Evolutionary conservation across 2,113 vertebrate genomes (phyloP).

Genomic region (Mustelus asterias): DNA sequence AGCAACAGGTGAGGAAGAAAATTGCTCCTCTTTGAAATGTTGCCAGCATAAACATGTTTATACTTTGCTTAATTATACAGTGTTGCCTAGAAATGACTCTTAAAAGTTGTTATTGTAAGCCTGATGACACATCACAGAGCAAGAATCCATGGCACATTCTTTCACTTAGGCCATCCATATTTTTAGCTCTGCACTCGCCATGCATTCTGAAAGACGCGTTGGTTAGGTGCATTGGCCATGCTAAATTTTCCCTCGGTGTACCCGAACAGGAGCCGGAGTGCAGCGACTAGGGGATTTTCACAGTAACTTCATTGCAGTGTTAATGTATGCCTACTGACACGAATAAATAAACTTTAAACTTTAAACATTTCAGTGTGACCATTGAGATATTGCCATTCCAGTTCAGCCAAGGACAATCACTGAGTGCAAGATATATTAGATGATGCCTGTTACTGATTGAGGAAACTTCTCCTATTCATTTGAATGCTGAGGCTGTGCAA

Average conservation of each 20-base stretch:
- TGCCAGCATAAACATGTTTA: neutral
- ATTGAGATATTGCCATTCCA: neutral
- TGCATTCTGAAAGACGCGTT: no score
- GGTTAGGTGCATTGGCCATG: no score
- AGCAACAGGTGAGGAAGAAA: neutral
- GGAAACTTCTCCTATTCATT: neutral
- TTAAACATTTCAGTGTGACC: neutral
- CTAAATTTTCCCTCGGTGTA: no score
- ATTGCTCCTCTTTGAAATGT: neutral
- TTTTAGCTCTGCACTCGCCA: neutral
- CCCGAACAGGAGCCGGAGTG: no score
- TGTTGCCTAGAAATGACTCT: neutral
- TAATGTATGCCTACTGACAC: no score
- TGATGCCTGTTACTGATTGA: neutral
- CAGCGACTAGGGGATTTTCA: no score
- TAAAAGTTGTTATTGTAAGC: neutral
- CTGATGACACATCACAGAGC: neutral
- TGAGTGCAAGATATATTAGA: neutral
- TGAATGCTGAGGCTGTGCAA: neutral
- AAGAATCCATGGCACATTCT: neutral
- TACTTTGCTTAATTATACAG: neutral
- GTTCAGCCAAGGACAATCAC: neutral
- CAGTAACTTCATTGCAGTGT: no score
- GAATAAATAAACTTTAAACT: no score
- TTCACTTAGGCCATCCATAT: neutral